Conservation (phyloP, 2,888 invertebrate genomes). For the Pollenia labialis region DNA sequence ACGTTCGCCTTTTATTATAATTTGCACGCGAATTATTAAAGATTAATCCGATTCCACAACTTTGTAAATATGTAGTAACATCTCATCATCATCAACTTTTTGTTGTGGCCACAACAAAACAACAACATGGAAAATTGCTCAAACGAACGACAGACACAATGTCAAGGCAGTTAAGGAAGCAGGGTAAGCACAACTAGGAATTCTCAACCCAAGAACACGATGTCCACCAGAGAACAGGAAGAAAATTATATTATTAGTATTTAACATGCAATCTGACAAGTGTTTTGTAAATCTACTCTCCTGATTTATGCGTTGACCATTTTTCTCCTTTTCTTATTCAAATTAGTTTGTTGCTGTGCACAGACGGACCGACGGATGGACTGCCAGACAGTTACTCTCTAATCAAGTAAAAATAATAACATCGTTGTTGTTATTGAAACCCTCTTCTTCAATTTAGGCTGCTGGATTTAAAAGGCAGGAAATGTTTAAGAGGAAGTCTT, state of each 20-base stretch:
- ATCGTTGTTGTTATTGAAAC: neutral
- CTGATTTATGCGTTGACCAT: neutral
- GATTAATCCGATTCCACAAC: constrained; percentile 65
- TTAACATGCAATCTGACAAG: constrained; percentile 83
- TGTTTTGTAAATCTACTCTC: constrained; percentile 73
- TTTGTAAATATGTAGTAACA: constrained; percentile 30
- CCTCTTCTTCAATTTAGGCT: constrained; percentile 13
- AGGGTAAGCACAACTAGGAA: constrained; percentile 18
- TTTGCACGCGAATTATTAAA: constrained; percentile 72
- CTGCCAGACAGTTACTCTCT: neutral
- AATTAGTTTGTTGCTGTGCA: constrained; percentile 37
- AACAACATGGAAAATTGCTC: neutral
- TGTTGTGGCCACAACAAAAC: neutral
- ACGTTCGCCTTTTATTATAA: constrained; percentile 68
- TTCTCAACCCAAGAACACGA: constrained; percentile 26
- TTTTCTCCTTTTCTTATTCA: constrained; percentile 38
- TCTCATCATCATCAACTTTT: constrained; percentile 33
- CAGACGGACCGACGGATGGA: neutral
- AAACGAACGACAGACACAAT: constrained; percentile 47
- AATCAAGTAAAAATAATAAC: constrained; percentile 11
- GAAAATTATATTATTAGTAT: constrained; percentile 81
- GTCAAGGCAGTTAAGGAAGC: constrained; percentile 41
- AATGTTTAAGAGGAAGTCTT: constrained; percentile 70
- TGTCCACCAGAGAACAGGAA: constrained; percentile 71
- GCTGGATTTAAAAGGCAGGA: constrained; percentile 36